Base-by-base conservation (phyloP, 64 coral and sea anemone species). In the Stichodactyla helianthus region DNA sequence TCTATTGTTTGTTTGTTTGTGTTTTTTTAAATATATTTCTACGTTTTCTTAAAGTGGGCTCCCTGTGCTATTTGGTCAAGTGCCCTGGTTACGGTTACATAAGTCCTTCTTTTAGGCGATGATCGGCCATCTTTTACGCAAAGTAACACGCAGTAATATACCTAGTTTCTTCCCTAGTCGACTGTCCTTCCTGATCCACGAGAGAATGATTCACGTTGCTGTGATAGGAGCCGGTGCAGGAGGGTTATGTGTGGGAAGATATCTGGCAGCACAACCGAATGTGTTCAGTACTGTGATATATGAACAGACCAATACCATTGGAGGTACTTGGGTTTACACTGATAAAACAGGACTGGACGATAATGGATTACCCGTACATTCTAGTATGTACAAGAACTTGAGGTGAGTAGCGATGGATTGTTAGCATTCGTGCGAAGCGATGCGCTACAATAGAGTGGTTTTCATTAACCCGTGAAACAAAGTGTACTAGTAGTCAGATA, bases 371-470 rank as follows among this genome's bases (percentile, higher is more conserved):
- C 89, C 79, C 0, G 26, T 91, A 35, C 89, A 89, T 54, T 91
- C 89, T 53, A 88, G 89, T 18, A 85, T 94, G 79, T 94, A 94
- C 86, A 84, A 87, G 25, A 88, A 94, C 28, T 89, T 94, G 12
- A 94, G 86, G 93, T 91, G 67, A 82, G 6, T 44, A 44, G 25
- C 67, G 7, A 71, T 9, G 12, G 7, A 58, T 15, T 44, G 35
- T 44, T 44, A 44, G 35, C 35, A 44, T n/a, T n/a, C n/a, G n/a
- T n/a, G n/a, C n/a, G n/a, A n/a, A n/a, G n/a, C n/a, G n/a, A n/a
- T n/a, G n/a, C n/a, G n/a, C n/a, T n/a, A n/a, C n/a, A n/a, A n/a
- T n/a, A n/a, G n/a, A n/a, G n/a, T n/a, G n/a, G n/a, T n/a, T n/a
- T n/a, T n/a, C n/a, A n/a, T n/a, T n/a, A n/a, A n/a, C n/a, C n/a